These are phyloP conservation scores for Onychomys torridus DNA, from an alignment of 2,797 vertebrate species.

Conservation along the genomic window DNA sequence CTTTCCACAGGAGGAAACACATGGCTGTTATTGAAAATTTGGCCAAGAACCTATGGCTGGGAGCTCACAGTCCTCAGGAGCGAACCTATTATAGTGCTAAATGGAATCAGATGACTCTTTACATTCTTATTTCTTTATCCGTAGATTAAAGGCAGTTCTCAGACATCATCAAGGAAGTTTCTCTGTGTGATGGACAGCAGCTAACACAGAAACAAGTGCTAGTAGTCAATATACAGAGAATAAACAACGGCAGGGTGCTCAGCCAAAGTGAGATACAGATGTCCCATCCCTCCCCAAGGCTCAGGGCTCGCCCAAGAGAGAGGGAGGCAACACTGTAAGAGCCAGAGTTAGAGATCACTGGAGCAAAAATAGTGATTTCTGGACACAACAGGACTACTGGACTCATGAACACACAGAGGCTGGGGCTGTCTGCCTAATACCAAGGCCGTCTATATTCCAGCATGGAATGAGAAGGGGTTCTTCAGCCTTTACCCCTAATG, in stretches of 20 bases:
- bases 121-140: not conserved
- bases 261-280: not conserved
- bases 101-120: not conserved
- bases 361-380: not conserved
- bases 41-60: not conserved
- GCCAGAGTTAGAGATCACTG: not conserved
- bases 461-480: not conserved
- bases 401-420: not conserved
- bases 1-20: not conserved
- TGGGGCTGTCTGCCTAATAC: not conserved
- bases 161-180: no score
- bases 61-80: not conserved
- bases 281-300: not conserved
- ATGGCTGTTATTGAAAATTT: not conserved
- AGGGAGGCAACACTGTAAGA: not conserved
- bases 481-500: not conserved
- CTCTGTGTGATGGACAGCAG: not conserved
- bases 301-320: not conserved
- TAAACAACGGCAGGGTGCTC: not conserved
- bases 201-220: not conserved
- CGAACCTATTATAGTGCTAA: not conserved
- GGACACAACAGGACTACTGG: no score
- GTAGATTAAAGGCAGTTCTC: not conserved
- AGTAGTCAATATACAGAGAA: not conserved
- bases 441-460: not conserved